A percentile compares a stretch with the other conserved stretches of the same genome.
Evolutionary conservation across 2,113 vertebrate species (phyloP).

Genomic region (Tauraco erythrolophus): DNA sequence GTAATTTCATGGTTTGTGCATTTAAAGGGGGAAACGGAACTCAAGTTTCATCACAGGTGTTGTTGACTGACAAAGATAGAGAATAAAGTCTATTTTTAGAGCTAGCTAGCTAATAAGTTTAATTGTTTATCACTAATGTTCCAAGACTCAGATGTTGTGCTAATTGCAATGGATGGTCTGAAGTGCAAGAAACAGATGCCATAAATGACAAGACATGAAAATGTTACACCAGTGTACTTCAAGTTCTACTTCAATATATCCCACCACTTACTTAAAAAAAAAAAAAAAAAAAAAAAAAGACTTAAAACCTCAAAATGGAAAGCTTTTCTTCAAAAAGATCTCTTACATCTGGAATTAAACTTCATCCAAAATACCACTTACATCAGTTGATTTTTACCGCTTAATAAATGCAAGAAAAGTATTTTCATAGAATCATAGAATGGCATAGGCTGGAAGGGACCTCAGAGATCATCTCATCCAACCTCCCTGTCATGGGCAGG

Average conservation of each 20-base stretch:
- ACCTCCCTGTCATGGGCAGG: too few relatives aligned
- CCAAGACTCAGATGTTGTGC: background rate
- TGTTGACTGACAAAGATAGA: background rate
- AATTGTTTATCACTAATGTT: slow-evolving; percentile 14
- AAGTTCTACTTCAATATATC: background rate
- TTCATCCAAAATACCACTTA: background rate
- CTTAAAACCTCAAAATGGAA: background rate
- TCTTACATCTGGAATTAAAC: background rate
- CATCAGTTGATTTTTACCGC: background rate
- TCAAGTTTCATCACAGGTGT: background rate
- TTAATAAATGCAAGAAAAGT: background rate
- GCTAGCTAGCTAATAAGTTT: background rate
- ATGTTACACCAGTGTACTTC: background rate
- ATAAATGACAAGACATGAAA: background rate
- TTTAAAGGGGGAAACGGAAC: background rate
- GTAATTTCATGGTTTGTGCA: background rate
- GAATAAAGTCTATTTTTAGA: background rate
- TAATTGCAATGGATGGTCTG: background rate
- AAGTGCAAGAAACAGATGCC: background rate
- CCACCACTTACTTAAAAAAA: background rate
- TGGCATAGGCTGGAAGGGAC: too few relatives aligned
- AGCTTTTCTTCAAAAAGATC: background rate
- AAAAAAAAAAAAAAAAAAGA: too few relatives aligned
- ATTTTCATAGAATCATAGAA: too few relatives aligned
- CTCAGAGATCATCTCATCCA: too few relatives aligned